Percentiles rank a stretch among this genome's conserved stretches.
phyloP scores from a whole-genome alignment of 2,888 invertebrate genomes.

The Eulithis prunata region DNA sequence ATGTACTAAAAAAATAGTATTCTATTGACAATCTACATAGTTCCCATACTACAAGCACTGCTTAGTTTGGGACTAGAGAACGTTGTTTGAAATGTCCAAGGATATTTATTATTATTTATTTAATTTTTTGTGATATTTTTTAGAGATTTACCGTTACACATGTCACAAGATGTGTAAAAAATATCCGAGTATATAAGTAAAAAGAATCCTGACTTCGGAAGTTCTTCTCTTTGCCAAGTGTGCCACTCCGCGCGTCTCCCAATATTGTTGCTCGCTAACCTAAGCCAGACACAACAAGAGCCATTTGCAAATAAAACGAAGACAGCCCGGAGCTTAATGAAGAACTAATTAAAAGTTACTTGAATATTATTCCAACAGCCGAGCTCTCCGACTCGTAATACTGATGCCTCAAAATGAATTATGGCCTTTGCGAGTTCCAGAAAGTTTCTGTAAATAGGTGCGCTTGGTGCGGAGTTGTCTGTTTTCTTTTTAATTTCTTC shows the following conservation, averaged over 20 bases:
- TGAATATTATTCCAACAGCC: slow-evolving; percentile 43
- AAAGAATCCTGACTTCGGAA: too few species aligned
- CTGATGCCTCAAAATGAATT: slow-evolving; percentile 47
- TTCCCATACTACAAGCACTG: too few species aligned
- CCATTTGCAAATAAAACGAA: slow-evolving; percentile 58
- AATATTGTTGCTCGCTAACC: slow-evolving; percentile 20
- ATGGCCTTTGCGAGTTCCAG: slow-evolving; percentile 36
- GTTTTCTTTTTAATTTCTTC: background rate
- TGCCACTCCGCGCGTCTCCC: background rate
- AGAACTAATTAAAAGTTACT: slow-evolving; percentile 67
- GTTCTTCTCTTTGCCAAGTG: too few species aligned
- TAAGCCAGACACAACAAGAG: slow-evolving; percentile 54
- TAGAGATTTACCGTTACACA: too few species aligned
- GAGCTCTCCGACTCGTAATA: slow-evolving; percentile 42
- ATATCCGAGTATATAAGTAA: too few species aligned
- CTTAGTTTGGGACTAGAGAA: too few species aligned
- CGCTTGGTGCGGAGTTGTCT: slow-evolving; percentile 14
- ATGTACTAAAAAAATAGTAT: too few species aligned
- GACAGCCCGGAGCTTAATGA: slow-evolving; percentile 57
- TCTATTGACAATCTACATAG: too few species aligned
- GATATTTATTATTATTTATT: too few species aligned
- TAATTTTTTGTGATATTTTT: too few species aligned
- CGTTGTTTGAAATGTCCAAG: too few species aligned
- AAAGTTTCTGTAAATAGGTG: slow-evolving; percentile 35
- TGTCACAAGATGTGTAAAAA: too few species aligned